Conservation (phyloP, 2,113 vertebrate species). For the Heterochromis multidens region DNA sequence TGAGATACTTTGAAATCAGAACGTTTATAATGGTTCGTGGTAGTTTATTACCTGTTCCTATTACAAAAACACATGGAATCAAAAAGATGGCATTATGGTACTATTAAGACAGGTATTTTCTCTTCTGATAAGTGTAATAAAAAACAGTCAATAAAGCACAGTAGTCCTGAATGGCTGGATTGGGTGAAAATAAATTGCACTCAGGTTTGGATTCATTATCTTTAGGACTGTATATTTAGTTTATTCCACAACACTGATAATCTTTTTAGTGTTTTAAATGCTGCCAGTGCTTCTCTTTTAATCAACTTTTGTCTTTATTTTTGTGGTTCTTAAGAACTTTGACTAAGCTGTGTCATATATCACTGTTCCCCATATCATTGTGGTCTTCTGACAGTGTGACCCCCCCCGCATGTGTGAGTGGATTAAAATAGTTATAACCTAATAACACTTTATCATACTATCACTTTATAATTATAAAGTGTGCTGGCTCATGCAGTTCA, state of each 20-base stretch:
- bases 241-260: not conserved
- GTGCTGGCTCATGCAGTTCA: not conserved
- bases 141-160: not conserved
- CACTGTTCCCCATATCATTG: rapidly evolving
- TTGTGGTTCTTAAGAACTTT: not conserved
- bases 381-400: not conserved
- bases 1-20: no score
- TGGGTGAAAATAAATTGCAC: no score
- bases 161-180: not conserved
- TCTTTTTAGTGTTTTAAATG: not conserved
- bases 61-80: rapidly evolving
- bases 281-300: not conserved
- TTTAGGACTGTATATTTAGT: not conserved
- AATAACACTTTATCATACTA: not conserved
- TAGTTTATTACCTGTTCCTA: not conserved
- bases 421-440: not conserved
- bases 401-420: rapidly evolving
- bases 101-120: not conserved
- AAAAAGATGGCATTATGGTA: not conserved
- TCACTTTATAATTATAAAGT: not conserved
- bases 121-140: rapidly evolving
- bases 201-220: not conserved
- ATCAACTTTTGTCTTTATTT: not conserved
- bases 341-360: not conserved
- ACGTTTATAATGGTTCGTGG: not conserved